A percentile compares a stretch with the other conserved stretches of the same genome.
These are phyloP conservation scores for Lasiommata megera DNA, from an alignment of 2,888 invertebrate species.

Conservation along the genomic window DNA sequence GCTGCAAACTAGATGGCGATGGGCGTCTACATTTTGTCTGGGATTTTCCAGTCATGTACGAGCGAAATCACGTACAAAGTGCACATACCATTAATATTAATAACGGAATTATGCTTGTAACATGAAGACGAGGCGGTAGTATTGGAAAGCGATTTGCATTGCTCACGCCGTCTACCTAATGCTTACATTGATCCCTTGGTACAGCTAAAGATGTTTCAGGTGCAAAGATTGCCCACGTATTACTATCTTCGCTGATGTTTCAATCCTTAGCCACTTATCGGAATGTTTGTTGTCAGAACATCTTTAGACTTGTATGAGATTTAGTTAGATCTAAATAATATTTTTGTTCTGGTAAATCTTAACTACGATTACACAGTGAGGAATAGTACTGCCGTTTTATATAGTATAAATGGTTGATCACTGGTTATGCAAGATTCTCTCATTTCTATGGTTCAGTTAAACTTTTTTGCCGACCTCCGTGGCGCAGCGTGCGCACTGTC, in stretches of 20 bases:
- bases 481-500: no score
- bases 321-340: no score
- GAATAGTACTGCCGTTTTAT: no score
- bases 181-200: slow-evolving; percentile 6
- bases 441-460: no score
- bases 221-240: background rate
- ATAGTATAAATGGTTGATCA: no score
- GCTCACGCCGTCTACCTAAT: slow-evolving; percentile 5
- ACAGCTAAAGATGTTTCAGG: background rate
- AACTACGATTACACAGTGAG: no score
- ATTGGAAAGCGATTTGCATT: slow-evolving; percentile 28
- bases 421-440: no score
- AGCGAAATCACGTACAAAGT: slow-evolving; percentile 18
- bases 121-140: slow-evolving; percentile 15
- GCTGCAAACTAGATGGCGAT: background rate
- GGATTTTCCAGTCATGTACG: slow-evolving; percentile 5
- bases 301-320: no score
- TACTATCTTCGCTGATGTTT: background rate
- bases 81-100: slow-evolving; percentile 27
- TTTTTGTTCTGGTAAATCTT: no score
- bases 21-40: background rate
- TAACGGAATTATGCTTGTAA: slow-evolving; percentile 20
- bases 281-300: no score
- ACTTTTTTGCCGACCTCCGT: no score
- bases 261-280: no score